Conservation (phyloP, 2,888 invertebrate species). For the Platycheirus rosarum region DNA sequence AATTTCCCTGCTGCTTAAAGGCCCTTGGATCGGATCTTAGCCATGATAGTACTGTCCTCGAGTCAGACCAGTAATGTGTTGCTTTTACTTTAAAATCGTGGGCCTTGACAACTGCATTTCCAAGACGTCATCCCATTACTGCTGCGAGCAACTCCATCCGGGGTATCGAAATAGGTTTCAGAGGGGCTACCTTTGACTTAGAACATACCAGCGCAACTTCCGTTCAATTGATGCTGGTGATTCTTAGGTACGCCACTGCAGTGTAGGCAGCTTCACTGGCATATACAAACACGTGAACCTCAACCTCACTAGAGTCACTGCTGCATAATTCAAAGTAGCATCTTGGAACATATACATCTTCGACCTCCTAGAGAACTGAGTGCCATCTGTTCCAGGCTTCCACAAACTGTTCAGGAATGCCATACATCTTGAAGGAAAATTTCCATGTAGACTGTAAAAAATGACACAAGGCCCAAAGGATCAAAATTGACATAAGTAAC, state of each 20-base stretch:
- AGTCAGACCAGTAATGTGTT: constrained; percentile 75
- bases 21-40: constrained; percentile 68
- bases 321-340: constrained; percentile 36
- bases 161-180: constrained; percentile 69
- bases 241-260: constrained; percentile 23
- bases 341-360: constrained; percentile 47
- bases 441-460: constrained; percentile 52
- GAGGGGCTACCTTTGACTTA: constrained; percentile 69
- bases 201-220: constrained; percentile 15
- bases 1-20: constrained; percentile 50
- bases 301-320: constrained; percentile 7
- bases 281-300: constrained; percentile 9
- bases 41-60: constrained; percentile 75
- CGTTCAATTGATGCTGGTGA: neutral
- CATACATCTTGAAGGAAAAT: constrained; percentile 51
- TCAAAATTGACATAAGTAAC: constrained; percentile 69
- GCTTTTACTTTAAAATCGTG: constrained; percentile 54
- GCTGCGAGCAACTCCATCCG: constrained; percentile 75
- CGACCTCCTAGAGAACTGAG: constrained; percentile 20
- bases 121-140: constrained; percentile 69
- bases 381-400: constrained; percentile 51
- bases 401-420: constrained; percentile 38
- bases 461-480: constrained; percentile 52
- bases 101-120: constrained; percentile 43
- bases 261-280: constrained; percentile 18